Conservation (phyloP, 2,113 vertebrate genomes). For the Oreochromis spilurus region DNA sequence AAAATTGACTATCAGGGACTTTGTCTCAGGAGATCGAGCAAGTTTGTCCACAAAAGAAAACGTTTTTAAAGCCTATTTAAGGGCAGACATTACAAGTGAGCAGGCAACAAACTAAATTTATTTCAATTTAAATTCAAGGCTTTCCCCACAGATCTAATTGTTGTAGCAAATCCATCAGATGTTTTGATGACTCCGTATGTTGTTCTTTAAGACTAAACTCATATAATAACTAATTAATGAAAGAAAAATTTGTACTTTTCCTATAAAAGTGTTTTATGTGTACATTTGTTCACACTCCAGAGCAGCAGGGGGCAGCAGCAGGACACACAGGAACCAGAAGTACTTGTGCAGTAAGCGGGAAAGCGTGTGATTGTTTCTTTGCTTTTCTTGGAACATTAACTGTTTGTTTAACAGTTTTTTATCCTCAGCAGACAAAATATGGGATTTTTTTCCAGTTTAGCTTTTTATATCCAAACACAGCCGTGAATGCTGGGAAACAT, state of each 20-base stretch:
- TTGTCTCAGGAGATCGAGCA: not conserved
- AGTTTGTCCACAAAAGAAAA: rapidly evolving
- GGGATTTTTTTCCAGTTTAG: not conserved
- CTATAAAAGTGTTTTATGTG: not conserved
- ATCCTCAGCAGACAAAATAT: rapidly evolving
- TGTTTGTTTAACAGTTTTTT: not conserved
- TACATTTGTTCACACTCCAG: not conserved
- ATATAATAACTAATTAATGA: rapidly evolving
- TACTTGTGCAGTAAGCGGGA: not conserved
- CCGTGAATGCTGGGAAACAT: not conserved
- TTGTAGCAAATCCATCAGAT: not conserved
- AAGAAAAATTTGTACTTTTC: too few relatives aligned
- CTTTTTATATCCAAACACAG: not conserved
- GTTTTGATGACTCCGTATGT: not conserved
- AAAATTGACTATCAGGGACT: rapidly evolving
- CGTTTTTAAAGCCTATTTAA: not conserved
- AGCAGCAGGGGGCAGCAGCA: not conserved
- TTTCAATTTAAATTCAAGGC: not conserved
- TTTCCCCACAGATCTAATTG: not conserved
- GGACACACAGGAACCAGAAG: not conserved
- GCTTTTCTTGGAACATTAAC: not conserved
- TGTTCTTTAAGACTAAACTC: not conserved
- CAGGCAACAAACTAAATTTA: not conserved
- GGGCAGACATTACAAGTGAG: not conserved
- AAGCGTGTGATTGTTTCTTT: not conserved